Percentiles rank a stretch among this genome's conserved stretches.
Conservation (phyloP, 2,888 invertebrate species). For the Elmis aenea region DNA sequence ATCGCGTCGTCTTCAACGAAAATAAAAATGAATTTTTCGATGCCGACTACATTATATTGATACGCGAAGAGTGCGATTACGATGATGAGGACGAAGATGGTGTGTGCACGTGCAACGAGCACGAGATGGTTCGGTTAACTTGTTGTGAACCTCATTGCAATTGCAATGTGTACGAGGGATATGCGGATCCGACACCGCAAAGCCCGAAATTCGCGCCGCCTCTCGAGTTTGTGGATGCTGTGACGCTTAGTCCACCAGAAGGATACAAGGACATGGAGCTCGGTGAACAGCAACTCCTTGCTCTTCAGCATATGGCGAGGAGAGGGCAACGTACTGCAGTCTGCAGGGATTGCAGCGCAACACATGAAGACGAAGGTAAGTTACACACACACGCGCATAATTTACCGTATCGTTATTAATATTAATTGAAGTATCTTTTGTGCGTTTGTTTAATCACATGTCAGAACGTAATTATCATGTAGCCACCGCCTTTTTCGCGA, state of each 20-base stretch:
- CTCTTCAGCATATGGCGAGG: constrained; percentile 51
- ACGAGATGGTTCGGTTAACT: constrained; percentile 58
- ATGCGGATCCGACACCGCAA: constrained; percentile 41
- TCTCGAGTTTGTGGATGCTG: constrained; percentile 71
- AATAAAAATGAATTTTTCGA: constrained; percentile 87
- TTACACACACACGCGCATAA: no score
- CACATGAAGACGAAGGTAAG: constrained; percentile 41
- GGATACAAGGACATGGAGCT: constrained; percentile 83
- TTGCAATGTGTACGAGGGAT: constrained; percentile 41
- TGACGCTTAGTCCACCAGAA: constrained; percentile 85
- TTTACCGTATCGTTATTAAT: no score
- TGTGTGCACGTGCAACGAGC: constrained; percentile 67
- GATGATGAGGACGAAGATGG: constrained; percentile 72
- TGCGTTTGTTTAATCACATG: no score
- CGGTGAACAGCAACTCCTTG: constrained; percentile 54
- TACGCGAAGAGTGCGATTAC: constrained; percentile 81
- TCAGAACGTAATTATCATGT: no score
- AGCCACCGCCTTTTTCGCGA: no score
- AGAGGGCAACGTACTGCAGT: constrained; percentile 35
- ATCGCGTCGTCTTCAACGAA: constrained; percentile 84
- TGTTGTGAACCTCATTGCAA: constrained; percentile 66
- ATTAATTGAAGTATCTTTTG: no score
- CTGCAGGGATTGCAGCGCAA: constrained; percentile 45
- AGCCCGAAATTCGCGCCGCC: constrained; percentile 62
- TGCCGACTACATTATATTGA: constrained; percentile 86